A percentile compares a stretch with the other conserved stretches of the same genome.
Evolutionary conservation across 1,140 invertebrate species (phyloP).

Genomic region (Melipona quadrifasciata): DNA sequence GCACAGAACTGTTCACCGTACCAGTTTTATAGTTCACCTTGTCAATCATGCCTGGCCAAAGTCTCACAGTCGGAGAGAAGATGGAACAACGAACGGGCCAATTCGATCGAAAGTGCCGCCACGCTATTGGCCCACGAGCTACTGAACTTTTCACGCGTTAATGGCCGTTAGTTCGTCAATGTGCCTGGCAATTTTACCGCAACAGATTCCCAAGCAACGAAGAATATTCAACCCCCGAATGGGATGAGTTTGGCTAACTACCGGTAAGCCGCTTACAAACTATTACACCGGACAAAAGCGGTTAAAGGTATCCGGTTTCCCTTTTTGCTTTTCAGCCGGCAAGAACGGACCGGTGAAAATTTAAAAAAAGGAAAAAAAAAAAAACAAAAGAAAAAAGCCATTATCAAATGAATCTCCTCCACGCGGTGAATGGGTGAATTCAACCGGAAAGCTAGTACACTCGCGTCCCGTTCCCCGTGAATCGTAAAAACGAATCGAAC

Average conservation of each 20-base stretch:
- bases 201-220: slow-evolving; percentile 47
- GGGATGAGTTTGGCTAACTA: slow-evolving; percentile 60
- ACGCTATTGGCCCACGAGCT: background rate
- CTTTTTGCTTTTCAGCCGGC: background rate
- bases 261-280: slow-evolving; percentile 62
- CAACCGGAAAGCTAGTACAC: background rate
- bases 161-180: slow-evolving; percentile 35
- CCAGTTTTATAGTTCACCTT: background rate
- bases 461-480: no score
- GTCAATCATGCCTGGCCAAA: background rate
- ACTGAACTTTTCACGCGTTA: slow-evolving; percentile 40
- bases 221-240: slow-evolving; percentile 55
- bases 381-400: background rate
- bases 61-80: background rate
- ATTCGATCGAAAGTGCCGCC: slow-evolving; percentile 19
- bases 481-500: slow-evolving; percentile 41
- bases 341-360: slow-evolving; percentile 23
- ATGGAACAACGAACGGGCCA: background rate
- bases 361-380: slow-evolving; percentile 8
- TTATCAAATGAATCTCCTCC: slow-evolving; percentile 25
- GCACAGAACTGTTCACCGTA: no score
- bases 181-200: slow-evolving; percentile 35
- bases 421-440: background rate
- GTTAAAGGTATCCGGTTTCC: slow-evolving; percentile 29
- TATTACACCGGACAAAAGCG: slow-evolving; percentile 53